phyloP scores from a whole-genome alignment of 2,797 vertebrate species.

The Geotrypetes seraphini region DNA sequence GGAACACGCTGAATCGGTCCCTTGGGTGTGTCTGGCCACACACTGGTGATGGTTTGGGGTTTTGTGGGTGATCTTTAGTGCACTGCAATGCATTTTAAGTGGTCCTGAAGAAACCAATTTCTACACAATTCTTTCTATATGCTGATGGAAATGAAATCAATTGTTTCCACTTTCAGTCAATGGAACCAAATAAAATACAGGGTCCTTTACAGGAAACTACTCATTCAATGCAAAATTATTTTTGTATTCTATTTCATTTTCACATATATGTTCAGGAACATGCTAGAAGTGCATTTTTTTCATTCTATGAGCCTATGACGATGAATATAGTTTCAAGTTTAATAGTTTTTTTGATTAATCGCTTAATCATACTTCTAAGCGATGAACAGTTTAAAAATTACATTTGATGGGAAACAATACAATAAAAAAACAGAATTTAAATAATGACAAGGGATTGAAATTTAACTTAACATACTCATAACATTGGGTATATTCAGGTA shows the following conservation, averaged over 20 bases:
- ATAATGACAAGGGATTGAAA: too few species aligned
- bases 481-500: too few species aligned
- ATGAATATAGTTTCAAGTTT: too few species aligned
- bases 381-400: too few species aligned
- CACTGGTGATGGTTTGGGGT: constrained; percentile 10
- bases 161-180: constrained; percentile 37
- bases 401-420: too few species aligned
- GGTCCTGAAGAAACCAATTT: constrained; percentile 20
- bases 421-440: too few species aligned
- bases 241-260: constrained; percentile 16
- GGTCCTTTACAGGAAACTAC: constrained; percentile 30
- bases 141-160: constrained; percentile 27
- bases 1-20: constrained; percentile 2
- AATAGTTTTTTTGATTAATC: too few species aligned
- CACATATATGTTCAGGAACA: constrained; percentile 13
- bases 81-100: not conserved
- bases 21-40: constrained; percentile 10
- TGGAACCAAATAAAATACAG: constrained; percentile 29
- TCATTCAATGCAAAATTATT: constrained; percentile 23
- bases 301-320: constrained; percentile 6
- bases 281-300: too few species aligned
- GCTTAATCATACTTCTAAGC: too few species aligned
- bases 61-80: constrained; percentile 10
- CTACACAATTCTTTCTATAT: constrained; percentile 13
- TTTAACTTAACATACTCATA: too few species aligned